A percentile compares a stretch with the other conserved stretches of the same genome.
Evolutionary conservation across 2,888 invertebrate species (phyloP).

Genomic region (Aphidius colemani): DNA sequence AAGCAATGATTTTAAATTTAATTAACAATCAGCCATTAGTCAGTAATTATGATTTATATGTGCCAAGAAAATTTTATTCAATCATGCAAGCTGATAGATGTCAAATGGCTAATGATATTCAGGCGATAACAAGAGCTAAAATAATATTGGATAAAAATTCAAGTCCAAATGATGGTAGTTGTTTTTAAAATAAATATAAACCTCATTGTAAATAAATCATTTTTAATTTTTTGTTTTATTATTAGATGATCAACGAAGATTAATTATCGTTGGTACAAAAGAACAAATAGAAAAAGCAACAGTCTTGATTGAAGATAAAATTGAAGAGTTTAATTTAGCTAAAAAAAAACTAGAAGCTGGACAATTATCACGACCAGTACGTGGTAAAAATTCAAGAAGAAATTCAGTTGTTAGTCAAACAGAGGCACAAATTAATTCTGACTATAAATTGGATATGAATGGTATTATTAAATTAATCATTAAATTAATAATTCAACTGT

Average conservation of each 20-base stretch:
- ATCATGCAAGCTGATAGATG: constrained; percentile 79
- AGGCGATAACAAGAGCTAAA: constrained; percentile 74
- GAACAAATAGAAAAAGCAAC: constrained; percentile 77
- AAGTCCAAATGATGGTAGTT: background rate
- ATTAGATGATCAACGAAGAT: constrained; percentile 46
- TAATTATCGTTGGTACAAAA: constrained; percentile 68
- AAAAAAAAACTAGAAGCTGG: constrained; percentile 37
- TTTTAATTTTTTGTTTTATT: constrained; percentile 25
- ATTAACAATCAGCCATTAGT: constrained; percentile 72
- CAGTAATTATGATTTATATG: constrained; percentile 69
- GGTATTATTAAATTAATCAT: constrained; percentile 26
- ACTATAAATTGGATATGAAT: constrained; percentile 22
- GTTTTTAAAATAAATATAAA: background rate
- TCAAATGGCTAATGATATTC: constrained; percentile 73
- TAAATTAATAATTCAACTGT: background rate
- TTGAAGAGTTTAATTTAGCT: constrained; percentile 59
- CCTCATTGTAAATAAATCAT: constrained; percentile 1
- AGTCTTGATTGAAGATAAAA: constrained; percentile 72
- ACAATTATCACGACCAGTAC: constrained; percentile 35
- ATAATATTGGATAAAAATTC: constrained; percentile 64
- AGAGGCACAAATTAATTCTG: constrained; percentile 23
- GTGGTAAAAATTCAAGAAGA: constrained; percentile 41
- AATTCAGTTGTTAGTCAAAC: constrained; percentile 26
- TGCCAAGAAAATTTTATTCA: constrained; percentile 71
- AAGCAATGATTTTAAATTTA: constrained; percentile 71